Conservation (phyloP, 2,113 vertebrate species). For the Myrmecophaga tridactyla region DNA sequence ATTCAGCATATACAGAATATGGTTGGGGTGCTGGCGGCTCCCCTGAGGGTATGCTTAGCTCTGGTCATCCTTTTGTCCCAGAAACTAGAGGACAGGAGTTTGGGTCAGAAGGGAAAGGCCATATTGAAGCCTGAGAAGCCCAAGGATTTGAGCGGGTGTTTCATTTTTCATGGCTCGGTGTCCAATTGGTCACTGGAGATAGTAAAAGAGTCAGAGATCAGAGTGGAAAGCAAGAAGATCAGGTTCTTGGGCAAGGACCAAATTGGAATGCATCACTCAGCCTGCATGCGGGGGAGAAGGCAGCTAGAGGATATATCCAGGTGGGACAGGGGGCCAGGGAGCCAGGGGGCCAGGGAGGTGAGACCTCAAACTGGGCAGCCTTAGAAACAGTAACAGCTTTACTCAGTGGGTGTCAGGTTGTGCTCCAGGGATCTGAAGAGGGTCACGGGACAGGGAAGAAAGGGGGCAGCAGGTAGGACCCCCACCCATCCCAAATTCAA, state of each 20-base stretch:
- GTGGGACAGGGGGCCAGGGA: too few species aligned
- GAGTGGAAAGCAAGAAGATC: slow-evolving; percentile 65
- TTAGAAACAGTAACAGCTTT: not conserved
- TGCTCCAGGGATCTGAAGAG: not conserved
- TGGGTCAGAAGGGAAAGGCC: slow-evolving; percentile 54
- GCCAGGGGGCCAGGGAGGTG: not conserved
- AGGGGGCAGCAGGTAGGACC: not conserved
- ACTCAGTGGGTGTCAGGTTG: not conserved
- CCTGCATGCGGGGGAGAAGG: not conserved
- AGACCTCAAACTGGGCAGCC: not conserved
- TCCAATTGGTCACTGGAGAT: slow-evolving; percentile 2
- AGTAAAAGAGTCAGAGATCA: slow-evolving; percentile 49
- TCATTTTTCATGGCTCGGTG: not conserved
- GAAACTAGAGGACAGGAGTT: slow-evolving; percentile 53
- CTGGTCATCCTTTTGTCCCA: slow-evolving; percentile 3
- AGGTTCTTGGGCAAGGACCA: slow-evolving; percentile 55
- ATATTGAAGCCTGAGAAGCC: slow-evolving; percentile 45
- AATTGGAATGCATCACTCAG: not conserved
- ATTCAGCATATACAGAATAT: not conserved
- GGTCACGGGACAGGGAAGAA: not conserved
- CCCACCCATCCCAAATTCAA: too few species aligned
- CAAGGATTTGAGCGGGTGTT: slow-evolving; percentile 64
- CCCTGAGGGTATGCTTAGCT: not conserved
- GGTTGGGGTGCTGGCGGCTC: not conserved
- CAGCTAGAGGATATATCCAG: not conserved